Conservation (phyloP, 2,797 vertebrate genomes). For the Gallirallus australis region DNA sequence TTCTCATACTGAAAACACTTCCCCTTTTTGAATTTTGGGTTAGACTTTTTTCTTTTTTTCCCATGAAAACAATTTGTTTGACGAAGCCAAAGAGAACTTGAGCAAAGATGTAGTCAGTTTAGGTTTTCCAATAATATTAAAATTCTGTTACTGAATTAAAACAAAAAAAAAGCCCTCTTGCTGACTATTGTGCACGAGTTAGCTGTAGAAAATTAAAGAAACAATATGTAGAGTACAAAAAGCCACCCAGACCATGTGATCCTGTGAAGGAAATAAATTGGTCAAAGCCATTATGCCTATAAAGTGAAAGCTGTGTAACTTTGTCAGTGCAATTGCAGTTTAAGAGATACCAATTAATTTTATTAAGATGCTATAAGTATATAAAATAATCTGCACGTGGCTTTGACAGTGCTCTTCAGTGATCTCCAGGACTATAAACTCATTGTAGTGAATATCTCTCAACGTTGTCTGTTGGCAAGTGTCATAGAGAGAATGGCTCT, state of each 20-base stretch:
- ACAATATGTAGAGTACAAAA: not conserved
- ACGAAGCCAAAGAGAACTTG: not conserved
- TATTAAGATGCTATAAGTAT: not conserved
- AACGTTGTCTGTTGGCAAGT: not conserved
- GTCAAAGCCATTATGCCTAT: not conserved
- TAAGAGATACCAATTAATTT: not conserved
- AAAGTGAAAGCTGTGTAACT: not conserved
- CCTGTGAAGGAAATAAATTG: not conserved
- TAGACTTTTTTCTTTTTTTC: not conserved
- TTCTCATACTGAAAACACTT: not conserved
- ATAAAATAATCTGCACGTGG: not conserved
- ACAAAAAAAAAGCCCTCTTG: not conserved
- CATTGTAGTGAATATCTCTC: not conserved
- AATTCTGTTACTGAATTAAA: not conserved
- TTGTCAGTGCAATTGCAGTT: not conserved
- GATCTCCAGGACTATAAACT: not conserved
- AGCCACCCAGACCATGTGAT: not conserved
- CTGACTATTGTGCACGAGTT: not conserved
- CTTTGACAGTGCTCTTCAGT: not conserved
- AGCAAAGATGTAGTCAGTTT: not conserved
- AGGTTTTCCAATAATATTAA: not conserved
- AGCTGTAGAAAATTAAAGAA: not conserved
- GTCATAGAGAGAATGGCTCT: fast-evolving
- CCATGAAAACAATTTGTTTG: not conserved
- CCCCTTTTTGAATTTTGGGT: not conserved